Evolutionary conservation across 2,888 invertebrate genomes (phyloP), one percentile per base, ranked within the genome.

Genomic region (Eilema griseolum): DNA sequence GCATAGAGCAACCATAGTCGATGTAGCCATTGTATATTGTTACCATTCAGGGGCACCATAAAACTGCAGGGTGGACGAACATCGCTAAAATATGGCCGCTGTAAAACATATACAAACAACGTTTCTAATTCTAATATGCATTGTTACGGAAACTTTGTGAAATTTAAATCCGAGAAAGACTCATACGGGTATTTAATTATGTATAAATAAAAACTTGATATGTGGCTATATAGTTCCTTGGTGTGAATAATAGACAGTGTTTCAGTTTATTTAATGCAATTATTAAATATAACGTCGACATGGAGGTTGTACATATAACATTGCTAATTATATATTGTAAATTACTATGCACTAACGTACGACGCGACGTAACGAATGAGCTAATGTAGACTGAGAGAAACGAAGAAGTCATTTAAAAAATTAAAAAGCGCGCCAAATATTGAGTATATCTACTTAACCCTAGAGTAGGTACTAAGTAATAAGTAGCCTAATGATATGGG

Each of bases 31-130:
- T 72, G 72, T 72, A 66, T 63, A 70, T 80, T 78, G 78, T 84
- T 87, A 89, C 94, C 94, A 91, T 93, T 93, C 93, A 92, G 94
- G 76, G 90, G 92, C 91, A 83, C 84, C 87, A 85, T 89, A 88
- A 89, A 91, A 85, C 89, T 86, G 82, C 84, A 85, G 84, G 83
- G 78, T 77, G 77, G 67, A 66, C 71, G 69, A 69, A 75, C 78
- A 78, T 80, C 62, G 52, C 73, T 83, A 82, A 91, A 92, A 91
- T 93, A 93, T 87, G 91, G 83, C 86, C 69, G 90, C 82, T 88
- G 89, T 94, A 93, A 94, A 93, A 69, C 80, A 86, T 86, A 86
- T 87, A 82, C 86, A 81, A 83, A 79, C 79, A 72, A 76, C 4
- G 37, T 67, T 52, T 61, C 61, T 69, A 64, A 67, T 67, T 63